Evolutionary conservation across 2,888 invertebrate species (phyloP), one percentile per base, ranked within the genome.

Genomic region (Lathronympha strigana): DNA sequence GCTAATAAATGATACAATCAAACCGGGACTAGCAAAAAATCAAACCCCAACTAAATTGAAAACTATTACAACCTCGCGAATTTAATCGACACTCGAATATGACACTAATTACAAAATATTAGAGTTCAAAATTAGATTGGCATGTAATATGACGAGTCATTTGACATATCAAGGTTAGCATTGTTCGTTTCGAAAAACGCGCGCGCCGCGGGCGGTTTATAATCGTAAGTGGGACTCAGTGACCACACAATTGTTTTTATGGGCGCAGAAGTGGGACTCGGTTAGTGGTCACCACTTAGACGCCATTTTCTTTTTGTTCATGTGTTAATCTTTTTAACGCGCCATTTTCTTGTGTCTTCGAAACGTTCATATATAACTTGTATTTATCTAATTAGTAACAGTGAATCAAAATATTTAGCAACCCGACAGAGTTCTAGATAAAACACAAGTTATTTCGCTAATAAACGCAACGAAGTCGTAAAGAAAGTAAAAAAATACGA

Each of bases 111-210:
- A 19, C 43, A 13, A 38, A 1, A 19, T 8, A 17, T 33, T n/a
- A 25, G 19, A 49, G 53, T 28, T 13, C 9, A 33, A 28, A 28
- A 28, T 13, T n/a, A 4, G 54, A 4, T 2, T 31, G 11, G 23
- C 40, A n/a, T 33, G 19, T n/a, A 47, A 54, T 5, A n/a, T 61
- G 61, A 40, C 53, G 66, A 66, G 47, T 66, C 66, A 66, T 36
- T 21, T 19, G 28, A 31, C 28, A 54, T 53, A 66, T 66, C 38
- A 66, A 66, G 61, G 60, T 66, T 61, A 64, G 51, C 50, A 60
- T 60, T 58, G 28, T 45, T 51, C 33, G 28, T 61, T 31, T 17
- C 15, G 45, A 54, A 54, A 60, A 43, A 19, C 43, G 21, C 36
- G 17, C 17, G 23, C 40, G 47, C 23, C 36, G 36, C 6, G 19